These are phyloP conservation scores for Falco punctatus DNA, from an alignment of 2,113 vertebrate genomes.

Conservation along the genomic window DNA sequence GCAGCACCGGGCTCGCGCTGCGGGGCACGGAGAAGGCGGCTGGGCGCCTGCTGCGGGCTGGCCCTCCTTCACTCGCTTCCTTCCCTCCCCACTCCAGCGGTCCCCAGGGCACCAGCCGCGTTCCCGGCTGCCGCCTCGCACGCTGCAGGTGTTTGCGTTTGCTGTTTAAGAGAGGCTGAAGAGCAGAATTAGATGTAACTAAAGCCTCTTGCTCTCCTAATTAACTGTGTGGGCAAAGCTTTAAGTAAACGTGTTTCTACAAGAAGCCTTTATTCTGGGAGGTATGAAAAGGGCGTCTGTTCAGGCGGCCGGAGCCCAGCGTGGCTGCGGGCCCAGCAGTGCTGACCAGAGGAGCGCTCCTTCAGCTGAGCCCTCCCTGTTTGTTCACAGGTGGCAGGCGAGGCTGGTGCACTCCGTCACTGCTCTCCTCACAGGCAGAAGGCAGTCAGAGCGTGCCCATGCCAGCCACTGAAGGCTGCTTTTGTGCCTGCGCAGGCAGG, in stretches of 20 bases:
- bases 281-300: slow-evolving; percentile 58
- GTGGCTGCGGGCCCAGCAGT: neutral
- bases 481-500: neutral
- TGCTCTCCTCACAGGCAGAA: slow-evolving; percentile 25
- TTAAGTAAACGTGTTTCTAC: slow-evolving; percentile 1
- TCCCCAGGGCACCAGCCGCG: accelerated
- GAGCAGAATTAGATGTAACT: slow-evolving; percentile 26
- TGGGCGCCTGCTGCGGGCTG: neutral
- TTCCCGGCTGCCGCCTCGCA: neutral
- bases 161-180: neutral
- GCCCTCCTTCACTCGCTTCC: accelerated
- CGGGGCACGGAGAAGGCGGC: neutral
- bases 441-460: neutral
- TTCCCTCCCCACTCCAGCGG: neutral
- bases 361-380: slow-evolving; percentile 25
- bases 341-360: neutral
- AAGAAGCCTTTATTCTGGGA: slow-evolving; percentile 44
- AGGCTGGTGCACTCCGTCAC: neutral
- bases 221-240: slow-evolving; percentile 28
- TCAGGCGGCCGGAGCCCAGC: neutral
- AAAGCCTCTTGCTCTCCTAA: slow-evolving; percentile 27
- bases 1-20: accelerated
- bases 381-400: slow-evolving; percentile 29
- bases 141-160: neutral
- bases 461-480: neutral